These are phyloP conservation scores for Ibycter americanus DNA, from an alignment of 2,797 vertebrate species.

Conservation along the genomic window DNA sequence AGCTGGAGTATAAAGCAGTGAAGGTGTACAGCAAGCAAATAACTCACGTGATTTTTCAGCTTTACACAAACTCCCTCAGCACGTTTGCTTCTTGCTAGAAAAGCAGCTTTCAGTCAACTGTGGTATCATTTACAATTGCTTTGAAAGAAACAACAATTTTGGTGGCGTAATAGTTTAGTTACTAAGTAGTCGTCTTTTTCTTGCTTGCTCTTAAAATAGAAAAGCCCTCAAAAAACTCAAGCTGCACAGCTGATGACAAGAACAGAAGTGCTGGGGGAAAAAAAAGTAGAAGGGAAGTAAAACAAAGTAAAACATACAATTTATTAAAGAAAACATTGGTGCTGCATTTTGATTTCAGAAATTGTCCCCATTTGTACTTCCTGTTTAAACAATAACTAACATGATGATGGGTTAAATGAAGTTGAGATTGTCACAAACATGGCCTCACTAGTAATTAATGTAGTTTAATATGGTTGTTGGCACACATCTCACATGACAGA, in stretches of 20 bases:
- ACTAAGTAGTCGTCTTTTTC: background rate
- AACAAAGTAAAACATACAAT: conserved; percentile 8
- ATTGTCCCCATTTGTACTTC: conserved; percentile 63
- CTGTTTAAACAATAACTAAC: conserved; percentile 68
- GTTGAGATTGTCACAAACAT: conserved; percentile 65
- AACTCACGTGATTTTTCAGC: background rate
- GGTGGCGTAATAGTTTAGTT: background rate
- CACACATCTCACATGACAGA: conserved; percentile 78
- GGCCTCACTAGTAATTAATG: conserved; percentile 69
- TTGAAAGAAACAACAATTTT: background rate
- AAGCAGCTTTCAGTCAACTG: background rate
- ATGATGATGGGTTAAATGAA: conserved; percentile 67
- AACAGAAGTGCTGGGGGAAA: background rate
- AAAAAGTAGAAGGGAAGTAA: background rate
- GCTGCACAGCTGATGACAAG: background rate
- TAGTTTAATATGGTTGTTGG: conserved; percentile 74
- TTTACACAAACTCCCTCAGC: background rate
- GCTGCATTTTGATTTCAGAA: conserved; percentile 48
- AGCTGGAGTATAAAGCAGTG: background rate
- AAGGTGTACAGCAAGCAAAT: background rate
- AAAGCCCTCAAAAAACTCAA: background rate
- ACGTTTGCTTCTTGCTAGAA: background rate
- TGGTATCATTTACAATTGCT: background rate
- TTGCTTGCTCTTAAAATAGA: background rate
- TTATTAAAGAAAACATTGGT: conserved; percentile 44